Evolutionary conservation across 2,888 invertebrate genomes (phyloP).

Genomic region (Poecilus cupreus): DNA sequence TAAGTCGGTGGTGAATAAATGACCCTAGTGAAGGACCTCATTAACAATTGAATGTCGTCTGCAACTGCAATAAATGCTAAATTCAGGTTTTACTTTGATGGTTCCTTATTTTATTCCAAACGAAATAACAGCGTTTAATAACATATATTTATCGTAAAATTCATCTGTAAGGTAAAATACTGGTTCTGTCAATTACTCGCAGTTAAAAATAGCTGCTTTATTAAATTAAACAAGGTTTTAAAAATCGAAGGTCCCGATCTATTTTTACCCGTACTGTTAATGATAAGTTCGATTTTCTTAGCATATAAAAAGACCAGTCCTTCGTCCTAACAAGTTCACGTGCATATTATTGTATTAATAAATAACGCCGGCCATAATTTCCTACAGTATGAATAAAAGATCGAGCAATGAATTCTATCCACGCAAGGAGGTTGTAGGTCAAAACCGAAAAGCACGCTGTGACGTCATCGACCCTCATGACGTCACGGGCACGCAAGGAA

Average conservation of each 20-base stretch:
- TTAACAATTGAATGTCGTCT: no score
- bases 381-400: neutral
- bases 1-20: no score
- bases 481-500: neutral
- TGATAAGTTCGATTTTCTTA: constrained; percentile 3
- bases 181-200: neutral
- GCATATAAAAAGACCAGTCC: neutral
- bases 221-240: constrained; percentile 28
- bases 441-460: neutral
- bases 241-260: constrained; percentile 26
- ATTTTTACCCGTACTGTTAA: constrained; percentile 29
- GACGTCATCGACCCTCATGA: neutral
- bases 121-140: no score
- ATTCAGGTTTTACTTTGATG: no score
- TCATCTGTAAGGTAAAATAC: no score
- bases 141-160: no score
- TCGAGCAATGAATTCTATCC: neutral
- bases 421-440: neutral
- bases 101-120: no score
- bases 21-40: no score
- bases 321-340: neutral
- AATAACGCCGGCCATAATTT: neutral
- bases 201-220: constrained; percentile 2
- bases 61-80: no score
- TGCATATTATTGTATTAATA: neutral